Base-by-base conservation (phyloP, 2,113 vertebrate genomes). In the Furnarius figulus region DNA sequence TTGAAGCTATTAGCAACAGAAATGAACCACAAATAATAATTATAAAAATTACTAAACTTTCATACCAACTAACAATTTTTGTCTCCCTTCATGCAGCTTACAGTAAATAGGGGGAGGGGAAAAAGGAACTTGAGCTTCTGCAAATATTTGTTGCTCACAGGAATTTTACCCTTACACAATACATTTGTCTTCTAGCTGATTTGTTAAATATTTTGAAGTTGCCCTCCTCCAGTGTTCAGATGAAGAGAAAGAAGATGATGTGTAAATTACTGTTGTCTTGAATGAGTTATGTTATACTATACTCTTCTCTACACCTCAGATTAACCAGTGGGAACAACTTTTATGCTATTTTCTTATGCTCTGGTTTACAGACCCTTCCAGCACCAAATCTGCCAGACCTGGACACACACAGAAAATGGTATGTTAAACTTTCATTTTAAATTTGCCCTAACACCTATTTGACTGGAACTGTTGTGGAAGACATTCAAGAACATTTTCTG, bases 351-450 rank as follows among this genome's bases (percentile, higher is more conserved):
- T 71, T 81, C 58, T 82, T 81, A 39, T 27, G 46, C 37, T 92
- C 35, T 71, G 72, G n/a, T 74, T 87, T 83, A 70, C 25, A 68
- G 12, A 71, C 53, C 63, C 68, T 66, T 87, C 33, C 56, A 83
- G 49, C 44, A 55, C 24, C 66, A 79, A 75, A 27, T 75, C 58
- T 46, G 56, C 78, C 52, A 92, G 47, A 89, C 52, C 55, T 85
- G 73, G 84, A 97, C 90, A 82, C 77, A 78, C 62, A 90, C 53
- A 91, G n/a, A 96, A 96, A 58, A 98, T 95, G 98, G 98, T 98
- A 98, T 49, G 98, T 85, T 86, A 49, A 85, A 35, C 44, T 81
- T 76, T 39, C 15, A 33, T 53, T 96, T 88, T 50, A 65, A 61
- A 42, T 50, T 83, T 91, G 2, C 12, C 58, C n/a, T 63, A 89